Evolutionary conservation across 2,113 vertebrate genomes (phyloP), one percentile per base, ranked within the genome.

Genomic region (Todiramphus saurophagus): DNA sequence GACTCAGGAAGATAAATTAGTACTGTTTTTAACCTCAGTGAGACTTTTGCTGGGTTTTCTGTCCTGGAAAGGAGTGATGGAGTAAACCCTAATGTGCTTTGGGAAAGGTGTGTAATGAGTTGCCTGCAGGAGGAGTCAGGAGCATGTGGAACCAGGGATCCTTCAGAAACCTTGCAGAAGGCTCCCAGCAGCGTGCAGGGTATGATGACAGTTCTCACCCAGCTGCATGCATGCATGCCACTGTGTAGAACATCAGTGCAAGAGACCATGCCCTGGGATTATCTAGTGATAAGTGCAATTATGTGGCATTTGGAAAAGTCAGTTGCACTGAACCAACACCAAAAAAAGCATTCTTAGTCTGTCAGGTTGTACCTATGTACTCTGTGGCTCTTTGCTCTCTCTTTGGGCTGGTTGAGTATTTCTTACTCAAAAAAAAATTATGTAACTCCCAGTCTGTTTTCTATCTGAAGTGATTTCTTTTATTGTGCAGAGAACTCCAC

Each of bases 91-190:
- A 37, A 70, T 3, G 33, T 76, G 53, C 59, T 74, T 53, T 30
- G 35, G 44, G 59, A 74, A 87, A 91, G 87, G 60, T 70, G 14
- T 39, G 60, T 50, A 68, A 84, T 16, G 25, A 91, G 7, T 56
- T 94, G 91, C 89, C 87, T 92, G 69, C 80, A 91, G 87, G 81
- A 96, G 89, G 69, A 94, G 84, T 84, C 56, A 79, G 51, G 84
- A 91, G 84, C 70, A 43, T 8, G 78, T 79, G 75, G 56, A 75
- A 79, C 41, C 58, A n/a, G 79, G 37, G 46, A 59, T 66, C 59
- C 55, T 62, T 73, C 74, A 87, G 88, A 56, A 87, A 85, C 31
- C 43, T 51, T 58, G 41, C 43, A 74, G 43, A 63, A 78, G 27
- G 33, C 39, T 89, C 51, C 69, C 66, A 84, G 90, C 25, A 89